Evolutionary conservation across 2,888 invertebrate genomes (phyloP).

Genomic region (Hydroisotoma schaefferi): DNA sequence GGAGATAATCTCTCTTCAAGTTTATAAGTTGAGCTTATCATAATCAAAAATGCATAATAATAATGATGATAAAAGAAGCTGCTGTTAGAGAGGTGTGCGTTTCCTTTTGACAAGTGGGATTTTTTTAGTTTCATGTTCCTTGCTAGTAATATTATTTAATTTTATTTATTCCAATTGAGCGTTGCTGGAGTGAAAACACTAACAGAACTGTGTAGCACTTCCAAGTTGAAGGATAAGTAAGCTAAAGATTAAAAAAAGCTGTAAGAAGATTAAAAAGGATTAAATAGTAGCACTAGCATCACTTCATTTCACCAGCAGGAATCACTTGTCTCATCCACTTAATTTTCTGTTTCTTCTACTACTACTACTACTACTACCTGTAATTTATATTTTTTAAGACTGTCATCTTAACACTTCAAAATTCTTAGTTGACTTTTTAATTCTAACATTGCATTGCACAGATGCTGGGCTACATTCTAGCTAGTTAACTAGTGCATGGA

Average conservation of each 20-base stretch:
- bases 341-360: no score
- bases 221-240: no score
- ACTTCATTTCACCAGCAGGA: slow-evolving; percentile 26
- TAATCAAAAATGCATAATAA: slow-evolving; percentile 1
- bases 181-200: no score
- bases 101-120: neutral
- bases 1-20: slow-evolving; percentile 1
- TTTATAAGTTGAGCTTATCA: neutral
- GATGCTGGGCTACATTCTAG: no score
- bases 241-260: slow-evolving; percentile 39
- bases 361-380: no score
- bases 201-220: no score
- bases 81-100: neutral
- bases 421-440: no score
- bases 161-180: no score
- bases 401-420: no score
- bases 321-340: neutral
- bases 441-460: no score
- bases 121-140: neutral
- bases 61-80: neutral
- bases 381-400: no score
- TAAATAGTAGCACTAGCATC: slow-evolving; percentile 34
- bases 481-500: no score
- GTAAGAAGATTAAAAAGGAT: slow-evolving; percentile 42
- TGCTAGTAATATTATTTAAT: neutral